Base-by-base conservation (phyloP, 2,797 vertebrate genomes). In the Peromyscus eremicus region DNA sequence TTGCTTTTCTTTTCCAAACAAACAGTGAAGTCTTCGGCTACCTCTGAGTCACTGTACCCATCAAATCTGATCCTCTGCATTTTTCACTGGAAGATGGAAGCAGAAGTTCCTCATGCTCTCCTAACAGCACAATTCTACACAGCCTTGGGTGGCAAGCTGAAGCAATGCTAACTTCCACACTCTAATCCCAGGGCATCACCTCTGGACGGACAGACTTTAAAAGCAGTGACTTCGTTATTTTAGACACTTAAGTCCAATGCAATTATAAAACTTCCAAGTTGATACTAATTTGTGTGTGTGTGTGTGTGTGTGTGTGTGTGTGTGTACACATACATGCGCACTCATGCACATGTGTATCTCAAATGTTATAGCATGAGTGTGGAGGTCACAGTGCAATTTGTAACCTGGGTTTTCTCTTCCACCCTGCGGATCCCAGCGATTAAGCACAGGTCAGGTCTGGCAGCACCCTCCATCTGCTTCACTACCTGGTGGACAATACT, bases 1-100 rank as follows among this genome's bases (percentile, higher is more conserved):
- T 43, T 57, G 68, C 71, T 81, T 91, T 85, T 32, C 76, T n/a
- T 93, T 77, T 75, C 37, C 43, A 94, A 73, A 85, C n/a, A 68
- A 32, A 76, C 43, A 21, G 32, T 81, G 37, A 92, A 55, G 64
- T 23, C 49, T 64, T 49, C 16, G 4, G n/a, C 71, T 76, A 46
- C 40, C 32, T 91, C 21, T n/a, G 60, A 92, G 37, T 52, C 27
- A 62, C 57, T n/a, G 12, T 17, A 40, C 70, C 16, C 79, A 55
- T 80, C 57, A 92, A 83, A 75, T 88, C 32, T 80, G 62, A 68
- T 62, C 13, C 4, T 70, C 77, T n/a, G 14, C 29, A 29, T 79
- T 75, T 83, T 62, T 91, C 57, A 32, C 37, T 49, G 66, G 70
- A 91, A 68, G 80, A 7, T 21, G 13, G 52, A 82, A 81, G 52